phyloP scores from a whole-genome alignment of 2,888 invertebrate species.

The Aleiodes leptofemur region DNA sequence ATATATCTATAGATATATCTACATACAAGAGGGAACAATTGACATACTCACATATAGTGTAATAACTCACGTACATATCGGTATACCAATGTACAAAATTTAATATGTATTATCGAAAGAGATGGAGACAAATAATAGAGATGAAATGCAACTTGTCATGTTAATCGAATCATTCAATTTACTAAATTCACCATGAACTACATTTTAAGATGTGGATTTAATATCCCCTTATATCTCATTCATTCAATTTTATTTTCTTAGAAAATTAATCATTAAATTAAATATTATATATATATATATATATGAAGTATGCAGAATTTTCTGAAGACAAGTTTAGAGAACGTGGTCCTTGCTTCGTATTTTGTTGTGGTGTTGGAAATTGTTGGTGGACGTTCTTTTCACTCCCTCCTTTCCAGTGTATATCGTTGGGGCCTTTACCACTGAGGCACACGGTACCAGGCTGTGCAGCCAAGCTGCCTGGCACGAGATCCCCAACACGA shows the following conservation, averaged over 20 bases:
- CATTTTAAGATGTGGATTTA: not conserved
- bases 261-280: no score
- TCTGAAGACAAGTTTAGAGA: no score
- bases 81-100: slow-evolving; percentile 1
- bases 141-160: slow-evolving; percentile 4
- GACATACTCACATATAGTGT: slow-evolving; percentile 33
- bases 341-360: no score
- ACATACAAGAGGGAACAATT: slow-evolving; percentile 39
- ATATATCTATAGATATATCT: not conserved
- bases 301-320: no score
- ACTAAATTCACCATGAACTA: slow-evolving; percentile 10
- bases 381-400: slow-evolving; percentile 21
- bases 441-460: slow-evolving; percentile 68
- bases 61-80: slow-evolving; percentile 31
- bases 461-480: slow-evolving; percentile 72
- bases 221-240: no score
- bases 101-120: slow-evolving; percentile 26
- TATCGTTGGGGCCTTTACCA: slow-evolving; percentile 42
- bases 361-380: not conserved
- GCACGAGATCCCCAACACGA: slow-evolving; percentile 63
- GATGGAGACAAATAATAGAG: not conserved
- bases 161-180: slow-evolving; percentile 27
- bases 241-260: no score
- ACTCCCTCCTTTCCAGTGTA: slow-evolving; percentile 46
- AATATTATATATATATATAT: no score